phyloP scores from a whole-genome alignment of 2,888 invertebrate genomes.

The Tiliacea aurago region DNA sequence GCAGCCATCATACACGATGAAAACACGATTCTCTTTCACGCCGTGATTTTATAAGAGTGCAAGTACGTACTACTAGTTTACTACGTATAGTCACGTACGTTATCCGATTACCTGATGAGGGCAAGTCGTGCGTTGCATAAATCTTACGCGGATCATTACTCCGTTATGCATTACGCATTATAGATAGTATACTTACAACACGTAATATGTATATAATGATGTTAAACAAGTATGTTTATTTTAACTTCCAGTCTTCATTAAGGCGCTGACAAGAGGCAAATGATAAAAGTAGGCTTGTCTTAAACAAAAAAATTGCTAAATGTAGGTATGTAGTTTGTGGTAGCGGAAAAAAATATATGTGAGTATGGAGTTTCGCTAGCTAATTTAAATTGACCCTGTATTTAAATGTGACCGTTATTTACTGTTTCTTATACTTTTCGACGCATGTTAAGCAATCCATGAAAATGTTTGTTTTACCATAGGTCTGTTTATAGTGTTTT shows the following conservation, averaged over 20 bases:
- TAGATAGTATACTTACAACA: not conserved
- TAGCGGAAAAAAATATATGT: too few relatives aligned
- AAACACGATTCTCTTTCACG: not conserved
- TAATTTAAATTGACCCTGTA: too few relatives aligned
- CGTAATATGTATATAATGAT: not conserved
- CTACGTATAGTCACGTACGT: slow-evolving; percentile 15
- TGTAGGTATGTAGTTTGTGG: too few relatives aligned
- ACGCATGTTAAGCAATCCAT: too few relatives aligned
- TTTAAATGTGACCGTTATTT: not conserved
- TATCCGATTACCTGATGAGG: slow-evolving; percentile 18
- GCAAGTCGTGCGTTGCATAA: slow-evolving; percentile 24
- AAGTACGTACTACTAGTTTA: not conserved
- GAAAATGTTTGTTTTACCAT: not conserved
- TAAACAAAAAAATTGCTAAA: too few relatives aligned
- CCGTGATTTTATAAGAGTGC: not conserved
- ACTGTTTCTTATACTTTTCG: not conserved
- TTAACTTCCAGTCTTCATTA: not conserved
- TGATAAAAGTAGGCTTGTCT: too few relatives aligned
- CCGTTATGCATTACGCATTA: slow-evolving; percentile 2
- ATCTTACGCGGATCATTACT: slow-evolving; percentile 40
- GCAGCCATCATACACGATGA: not conserved
- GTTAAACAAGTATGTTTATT: not conserved
- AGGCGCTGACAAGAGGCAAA: too few relatives aligned
- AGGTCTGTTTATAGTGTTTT: not conserved
- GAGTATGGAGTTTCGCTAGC: not conserved